Evolutionary conservation across 1,140 invertebrate species (phyloP), one percentile per base, ranked within the genome.

Genomic region (Ridgeia piscesae): DNA sequence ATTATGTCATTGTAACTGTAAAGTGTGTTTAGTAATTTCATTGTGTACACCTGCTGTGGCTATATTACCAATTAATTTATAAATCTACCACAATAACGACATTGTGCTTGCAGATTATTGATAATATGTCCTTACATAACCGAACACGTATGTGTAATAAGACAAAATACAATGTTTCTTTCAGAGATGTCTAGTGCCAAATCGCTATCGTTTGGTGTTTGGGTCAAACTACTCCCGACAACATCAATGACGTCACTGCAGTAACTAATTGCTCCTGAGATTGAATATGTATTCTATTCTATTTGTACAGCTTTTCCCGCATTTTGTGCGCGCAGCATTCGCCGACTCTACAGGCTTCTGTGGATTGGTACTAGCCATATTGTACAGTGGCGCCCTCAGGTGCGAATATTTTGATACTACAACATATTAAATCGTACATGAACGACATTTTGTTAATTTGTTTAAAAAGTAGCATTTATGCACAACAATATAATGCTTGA

Each of bases 381-480:
- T 92, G 89, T 92, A 92, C 58, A 77, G 92, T 42, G 92, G 92
- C 6, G 92, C 92, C 34, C 92, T 92, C 89, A 92, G 92, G 92
- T 92, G 33, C n/a, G 34, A 33, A 91, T 34, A 91, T 48, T 34
- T 35, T 34, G 91, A 33, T 8, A n/a, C n/a, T n/a, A n/a, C n/a
- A n/a, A n/a, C 42, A 91, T 33, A 33, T 33, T 33, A 0, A 9
- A 91, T n/a, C 33, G 48, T 50, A 21, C 8, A 50, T 50, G 48
- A 50, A 50, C n/a, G n/a, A n/a, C n/a, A n/a, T n/a, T n/a, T n/a
- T n/a, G n/a, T n/a, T n/a, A 50, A 50, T 50, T 8, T 50, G 21
- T 77, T 77, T 21, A 77, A 77, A 0, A 1, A 9, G 58, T 21
- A 77, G 27, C 48, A 77, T 42, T 42, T 21, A 77, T 77, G 58